Conservation (phyloP, 2,113 vertebrate genomes). For the Brachyistius frenatus region DNA sequence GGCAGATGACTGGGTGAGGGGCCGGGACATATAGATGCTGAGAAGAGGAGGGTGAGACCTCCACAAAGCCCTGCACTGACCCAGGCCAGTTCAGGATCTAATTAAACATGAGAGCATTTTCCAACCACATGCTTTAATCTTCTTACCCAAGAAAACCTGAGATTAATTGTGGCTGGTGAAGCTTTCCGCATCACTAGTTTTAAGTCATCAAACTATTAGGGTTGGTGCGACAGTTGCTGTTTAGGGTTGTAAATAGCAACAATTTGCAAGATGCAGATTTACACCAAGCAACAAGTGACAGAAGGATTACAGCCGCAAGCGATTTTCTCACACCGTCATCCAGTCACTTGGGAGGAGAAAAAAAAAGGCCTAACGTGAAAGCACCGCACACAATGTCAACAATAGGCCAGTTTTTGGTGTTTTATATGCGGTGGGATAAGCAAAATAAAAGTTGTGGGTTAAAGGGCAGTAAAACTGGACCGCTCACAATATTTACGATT, state of each 20-base stretch:
- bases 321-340: no score
- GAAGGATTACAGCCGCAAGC: background rate
- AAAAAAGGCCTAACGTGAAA: no score
- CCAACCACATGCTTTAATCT: conserved; percentile 71
- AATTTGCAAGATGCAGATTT: background rate
- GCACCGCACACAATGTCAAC: no score
- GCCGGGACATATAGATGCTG: conserved; percentile 47
- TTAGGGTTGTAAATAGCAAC: background rate
- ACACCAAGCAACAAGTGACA: conserved; percentile 7
- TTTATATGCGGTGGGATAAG: no score
- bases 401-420: no score
- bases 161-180: conserved; percentile 2
- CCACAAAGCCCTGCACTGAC: conserved; percentile 15
- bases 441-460: background rate
- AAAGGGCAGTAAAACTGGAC: no score
- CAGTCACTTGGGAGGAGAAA: no score
- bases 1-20: background rate
- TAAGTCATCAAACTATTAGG: background rate
- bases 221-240: background rate
- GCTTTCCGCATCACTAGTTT: background rate
- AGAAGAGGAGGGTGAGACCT: conserved; percentile 32
- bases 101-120: conserved; percentile 43
- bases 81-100: conserved; percentile 31
- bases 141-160: conserved; percentile 48
- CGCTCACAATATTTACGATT: no score